phyloP scores from a whole-genome alignment of 2,113 vertebrate species.

The Chelonoidis abingdonii region DNA sequence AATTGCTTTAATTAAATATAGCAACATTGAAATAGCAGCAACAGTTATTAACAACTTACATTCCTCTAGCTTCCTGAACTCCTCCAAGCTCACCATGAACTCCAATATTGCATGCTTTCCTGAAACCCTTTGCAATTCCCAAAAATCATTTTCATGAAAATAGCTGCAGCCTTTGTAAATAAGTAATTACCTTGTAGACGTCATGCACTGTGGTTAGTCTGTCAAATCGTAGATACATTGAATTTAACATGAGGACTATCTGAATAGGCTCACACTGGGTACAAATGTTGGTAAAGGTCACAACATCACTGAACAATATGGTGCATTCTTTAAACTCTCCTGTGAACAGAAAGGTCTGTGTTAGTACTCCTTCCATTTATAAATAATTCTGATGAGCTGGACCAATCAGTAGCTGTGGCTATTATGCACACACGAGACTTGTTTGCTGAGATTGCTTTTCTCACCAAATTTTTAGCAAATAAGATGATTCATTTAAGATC shows the following conservation, averaged over 20 bases:
- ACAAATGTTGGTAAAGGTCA: constrained; percentile 85
- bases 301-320: constrained; percentile 84
- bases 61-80: neutral
- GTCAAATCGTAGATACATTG: constrained; percentile 84
- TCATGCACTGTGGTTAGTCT: constrained; percentile 83
- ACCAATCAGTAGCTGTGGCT: accelerated
- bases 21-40: neutral
- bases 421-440: neutral
- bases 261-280: constrained; percentile 84
- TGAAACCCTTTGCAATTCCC: neutral
- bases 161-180: neutral
- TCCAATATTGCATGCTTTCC: neutral
- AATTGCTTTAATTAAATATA: neutral
- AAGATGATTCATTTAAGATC: accelerated
- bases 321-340: constrained; percentile 86
- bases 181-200: constrained; percentile 83
- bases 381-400: neutral
- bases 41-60: neutral
- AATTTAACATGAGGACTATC: constrained; percentile 85
- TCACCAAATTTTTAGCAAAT: neutral
- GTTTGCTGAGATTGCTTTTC: neutral
- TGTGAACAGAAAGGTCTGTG: constrained; percentile 46
- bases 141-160: neutral
- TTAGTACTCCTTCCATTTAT: neutral
- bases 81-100: neutral